Base-by-base conservation (phyloP, 2,888 invertebrate genomes). In the Himalopsyche japonica region DNA sequence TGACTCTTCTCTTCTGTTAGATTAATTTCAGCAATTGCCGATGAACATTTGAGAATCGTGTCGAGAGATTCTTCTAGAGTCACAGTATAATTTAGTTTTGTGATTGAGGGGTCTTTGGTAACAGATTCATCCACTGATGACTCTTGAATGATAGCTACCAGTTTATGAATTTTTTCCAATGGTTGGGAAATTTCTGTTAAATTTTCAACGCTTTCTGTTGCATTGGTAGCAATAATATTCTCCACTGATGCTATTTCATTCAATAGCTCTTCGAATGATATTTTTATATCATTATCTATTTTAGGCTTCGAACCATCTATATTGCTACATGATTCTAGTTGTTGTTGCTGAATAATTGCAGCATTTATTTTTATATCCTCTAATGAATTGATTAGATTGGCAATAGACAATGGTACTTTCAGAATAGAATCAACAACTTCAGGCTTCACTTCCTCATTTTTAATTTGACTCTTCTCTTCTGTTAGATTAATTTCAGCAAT, bases 161-260 rank as follows among this genome's bases (percentile, higher is more conserved):
- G 57, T 20, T 57, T 57, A 6, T 57, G 57, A 57, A 57, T 57
- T 1, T 57, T 57, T 2, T 57, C 24, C 20, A 57, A 20, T 10
- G 57, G 57, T 20, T 57, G 20, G 20, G 57, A 6, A 20, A 57
- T 57, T n/a, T 57, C 57, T 1, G 20, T 57, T 57, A 57, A 24
- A 20, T 57, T 57, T 10, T 57, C 57, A 8, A 57, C 7, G 10
- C 7, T 24, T 24, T 10, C 57, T 0, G 57, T 57, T 20, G 20
- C 6, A 57, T 20, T 10, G 6, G 57, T 24, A 20, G 57, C 57
- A 24, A 57, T 57, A 1, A 57, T 10, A 20, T 24, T 87, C 83
- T 88, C 87, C 20, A 88, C 87, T 10, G 84, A 86, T 20, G 88
- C 88, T 6, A 88, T 88, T 76, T 87, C 88, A 57, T 86, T 88